Base-by-base conservation (phyloP, 2,113 vertebrate genomes). In the Sciurus niger region DNA sequence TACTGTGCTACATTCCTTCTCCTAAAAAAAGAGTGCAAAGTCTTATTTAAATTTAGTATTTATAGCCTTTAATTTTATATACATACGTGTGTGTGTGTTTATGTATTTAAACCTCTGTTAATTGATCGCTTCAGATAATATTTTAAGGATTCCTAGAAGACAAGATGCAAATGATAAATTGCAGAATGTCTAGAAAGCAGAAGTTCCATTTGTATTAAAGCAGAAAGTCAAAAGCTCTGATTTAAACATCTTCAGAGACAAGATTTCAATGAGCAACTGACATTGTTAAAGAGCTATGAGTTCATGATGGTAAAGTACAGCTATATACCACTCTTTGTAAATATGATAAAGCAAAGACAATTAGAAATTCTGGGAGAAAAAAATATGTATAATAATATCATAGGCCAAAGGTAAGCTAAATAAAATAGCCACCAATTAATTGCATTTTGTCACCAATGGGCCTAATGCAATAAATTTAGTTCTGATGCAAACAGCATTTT, bases 141-240 rank as follows among this genome's bases (percentile, higher is more conserved):
- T 53, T 51, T 87, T 25, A 46, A 60, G 18, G 72, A 37, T 84
- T 24, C 40, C 24, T 24, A 51, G 11, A 74, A 40, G 4, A 34
- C 53, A 48, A 79, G 17, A 70, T 58, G 28, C 12, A 58, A 89
- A 37, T 28, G 46, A 32, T 32, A 43, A 58, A 28, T 86, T 93
- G 8, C 30, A 70, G 55, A 37, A 63, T 4, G 14, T 55, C 53
- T 43, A 60, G 34, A 91, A 88, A 78, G 17, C 46, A 22, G 46
- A 60, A 30, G 14, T 89, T n/a, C 20, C 24, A 48, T 79, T 3
- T 1, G 1, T 76, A 78, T 91, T 40, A 79, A 88, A 37, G 46
- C 17, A 73, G 80, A 91, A 90, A 96, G 63, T 83, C 46, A 67
- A 30, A 77, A 48, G 22, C 55, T 79, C 46, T 76, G 48, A 70